These are phyloP conservation scores for human DNA, from an alignment of 2,113 vertebrate genomes.

Conservation along the genomic window DNA sequence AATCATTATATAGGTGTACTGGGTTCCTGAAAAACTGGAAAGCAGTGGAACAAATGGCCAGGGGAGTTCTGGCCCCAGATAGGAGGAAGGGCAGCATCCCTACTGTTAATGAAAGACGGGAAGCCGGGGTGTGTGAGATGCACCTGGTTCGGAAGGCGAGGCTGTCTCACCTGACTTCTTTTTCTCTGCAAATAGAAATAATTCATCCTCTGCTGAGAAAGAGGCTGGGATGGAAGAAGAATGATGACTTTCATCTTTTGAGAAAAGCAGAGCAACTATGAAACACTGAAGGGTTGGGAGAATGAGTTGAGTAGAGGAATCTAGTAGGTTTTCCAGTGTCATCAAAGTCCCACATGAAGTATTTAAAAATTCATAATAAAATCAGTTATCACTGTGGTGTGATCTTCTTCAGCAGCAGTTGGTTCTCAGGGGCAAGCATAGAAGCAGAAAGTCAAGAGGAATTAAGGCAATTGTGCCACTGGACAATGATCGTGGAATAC, in stretches of 20 bases:
- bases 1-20: not conserved
- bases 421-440: not conserved
- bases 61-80: not conserved
- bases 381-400: not conserved
- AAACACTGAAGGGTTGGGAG: not conserved
- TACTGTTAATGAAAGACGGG: not conserved
- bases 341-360: not conserved
- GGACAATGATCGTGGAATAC: not conserved
- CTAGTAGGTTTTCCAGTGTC: not conserved
- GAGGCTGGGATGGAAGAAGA: not conserved
- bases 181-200: not conserved
- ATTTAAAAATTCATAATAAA: not conserved
- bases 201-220: not conserved
- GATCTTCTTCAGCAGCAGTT: not conserved
- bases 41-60: not conserved
- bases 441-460: not conserved
- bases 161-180: not conserved
- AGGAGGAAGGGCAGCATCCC: not conserved
- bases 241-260: not conserved
- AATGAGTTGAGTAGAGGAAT: not conserved
- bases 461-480: not conserved
- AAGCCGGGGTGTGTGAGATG: fast-evolving
- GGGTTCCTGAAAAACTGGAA: not conserved
- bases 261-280: not conserved
- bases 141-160: not conserved